Evolutionary conservation across 2,888 invertebrate species (phyloP), one percentile per base, ranked within the genome.

Genomic region (Emmelina monodactyla): DNA sequence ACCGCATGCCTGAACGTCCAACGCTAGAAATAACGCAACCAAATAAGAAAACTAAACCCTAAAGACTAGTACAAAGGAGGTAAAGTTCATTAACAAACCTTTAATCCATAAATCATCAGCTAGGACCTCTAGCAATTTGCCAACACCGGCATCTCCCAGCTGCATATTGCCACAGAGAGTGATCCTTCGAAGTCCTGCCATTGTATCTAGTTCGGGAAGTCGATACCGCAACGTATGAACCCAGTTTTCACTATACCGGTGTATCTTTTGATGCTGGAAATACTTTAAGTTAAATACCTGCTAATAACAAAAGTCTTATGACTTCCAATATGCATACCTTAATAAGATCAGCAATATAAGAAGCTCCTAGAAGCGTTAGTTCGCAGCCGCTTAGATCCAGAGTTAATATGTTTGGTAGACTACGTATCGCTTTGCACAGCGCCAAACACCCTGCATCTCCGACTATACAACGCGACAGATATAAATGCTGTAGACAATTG

Each of bases 51-150:
- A 5, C 19, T 6, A 6, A 19, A 19, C 9, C 9, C 9, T 19
- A 19, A 19, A 19, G 19, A 6, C 5, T 19, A 19, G 9, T 19
- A 6, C 5, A 6, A 19, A 19, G 19, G 5, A 6, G 19, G 5
- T 19, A 19, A 19, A 9, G 9, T 6, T n/a, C n/a, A n/a, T n/a
- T n/a, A n/a, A n/a, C n/a, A n/a, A 14, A 85, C 85, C 82, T 71
- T 89, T 90, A 14, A 92, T 83, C 91, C 91, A 92, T 33, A 89
- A 79, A 57, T 91, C 91, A 53, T 92, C 92, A 32, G 86, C 82
- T 3, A 91, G 71, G 12, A 87, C 85, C 22, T 89, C 86, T 0
- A 88, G 63, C 22, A 92, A 82, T 13, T 76, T 62, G 16, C 60
- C 53, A 0, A 86, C 66, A 0, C 89, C 91, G 0, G 69, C 68